Conservation (phyloP, 2,797 vertebrate species). For the Pipistrellus kuhlii region DNA sequence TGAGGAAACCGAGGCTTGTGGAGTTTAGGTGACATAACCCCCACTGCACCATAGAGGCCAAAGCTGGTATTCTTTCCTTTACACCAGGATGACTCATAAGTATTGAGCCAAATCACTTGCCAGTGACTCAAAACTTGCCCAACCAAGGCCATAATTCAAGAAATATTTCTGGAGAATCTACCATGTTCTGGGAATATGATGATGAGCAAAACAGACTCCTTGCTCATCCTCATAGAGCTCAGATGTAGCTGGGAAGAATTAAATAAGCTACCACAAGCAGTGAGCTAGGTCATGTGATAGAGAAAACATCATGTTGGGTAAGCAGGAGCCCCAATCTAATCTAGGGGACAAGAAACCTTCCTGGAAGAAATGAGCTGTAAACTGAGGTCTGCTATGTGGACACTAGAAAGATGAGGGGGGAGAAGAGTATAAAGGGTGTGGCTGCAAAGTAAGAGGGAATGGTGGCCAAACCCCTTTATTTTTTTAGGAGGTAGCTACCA, state of each 20-base stretch:
- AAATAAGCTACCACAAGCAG: background rate
- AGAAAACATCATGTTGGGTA: background rate
- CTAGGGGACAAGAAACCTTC: background rate
- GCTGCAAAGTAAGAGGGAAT: background rate
- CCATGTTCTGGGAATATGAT: background rate
- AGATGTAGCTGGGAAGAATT: background rate
- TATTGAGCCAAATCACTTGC: background rate
- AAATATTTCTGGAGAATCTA: background rate
- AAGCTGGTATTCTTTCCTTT: background rate
- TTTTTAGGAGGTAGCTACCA: background rate
- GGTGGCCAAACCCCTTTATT: background rate
- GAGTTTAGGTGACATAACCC: background rate
- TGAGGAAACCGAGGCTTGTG: background rate
- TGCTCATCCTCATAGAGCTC: background rate
- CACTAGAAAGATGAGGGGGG: background rate
- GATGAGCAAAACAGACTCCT: background rate
- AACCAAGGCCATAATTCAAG: background rate
- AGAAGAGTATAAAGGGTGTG: no score
- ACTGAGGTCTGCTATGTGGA: background rate
- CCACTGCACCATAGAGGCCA: background rate
- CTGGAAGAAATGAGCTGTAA: background rate
- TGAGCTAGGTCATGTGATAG: background rate
- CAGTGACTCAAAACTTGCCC: background rate
- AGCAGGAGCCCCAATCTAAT: background rate
- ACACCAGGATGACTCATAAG: background rate